Base-by-base conservation (phyloP, 2,113 vertebrate genomes). In the Gopherus evgoodei region DNA sequence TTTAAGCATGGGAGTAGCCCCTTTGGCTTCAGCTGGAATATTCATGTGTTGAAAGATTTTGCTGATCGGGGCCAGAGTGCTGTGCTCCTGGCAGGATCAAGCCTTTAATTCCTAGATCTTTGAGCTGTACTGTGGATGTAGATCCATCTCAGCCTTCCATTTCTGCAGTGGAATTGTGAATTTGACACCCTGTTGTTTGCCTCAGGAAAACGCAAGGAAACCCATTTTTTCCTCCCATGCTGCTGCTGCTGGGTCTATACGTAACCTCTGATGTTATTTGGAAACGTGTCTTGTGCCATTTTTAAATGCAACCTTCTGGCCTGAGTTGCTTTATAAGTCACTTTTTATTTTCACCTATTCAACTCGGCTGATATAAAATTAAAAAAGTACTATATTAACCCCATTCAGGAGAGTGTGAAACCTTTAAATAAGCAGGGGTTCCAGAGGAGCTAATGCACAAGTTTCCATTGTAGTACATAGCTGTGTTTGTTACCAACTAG, bases 61-160 rank as follows among this genome's bases (percentile, higher is more conserved):
- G 65, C 90, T 96, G 87, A 82, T 95, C 65, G 88, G 47, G 90
- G 90, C 75, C 94, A 93, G 72, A 14, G 75, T 6, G 44, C 35
- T 91, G 44, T 72, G 10, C 6, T 0, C 22, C 72, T 90, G 95
- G 95, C 76, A 90, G 10, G 69, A 17, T 56, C 52, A 42, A 84
- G 42, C 84, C 84, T 89, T 93, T 38, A 81, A 65, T 88, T 81
- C 65, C 27, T 69, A 79, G 69, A 49, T 6, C 16, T 81, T 92
- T 31, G 81, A n/a, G 47, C 11, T 81, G 24, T 31, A 5, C 54
- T 86, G 62, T 88, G 14, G 38, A 17, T 87, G 75, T 72, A 86
- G 56, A 57, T 86, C 53, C n/a, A 54, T 83, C 54, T 35, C 57
- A 92, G 0, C 17, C 27, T 95, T 82, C 89, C 5, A 14, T 86